Evolutionary conservation across 2,113 vertebrate genomes (phyloP), one percentile per base, ranked within the genome.

Genomic region (Scolopax mira): DNA sequence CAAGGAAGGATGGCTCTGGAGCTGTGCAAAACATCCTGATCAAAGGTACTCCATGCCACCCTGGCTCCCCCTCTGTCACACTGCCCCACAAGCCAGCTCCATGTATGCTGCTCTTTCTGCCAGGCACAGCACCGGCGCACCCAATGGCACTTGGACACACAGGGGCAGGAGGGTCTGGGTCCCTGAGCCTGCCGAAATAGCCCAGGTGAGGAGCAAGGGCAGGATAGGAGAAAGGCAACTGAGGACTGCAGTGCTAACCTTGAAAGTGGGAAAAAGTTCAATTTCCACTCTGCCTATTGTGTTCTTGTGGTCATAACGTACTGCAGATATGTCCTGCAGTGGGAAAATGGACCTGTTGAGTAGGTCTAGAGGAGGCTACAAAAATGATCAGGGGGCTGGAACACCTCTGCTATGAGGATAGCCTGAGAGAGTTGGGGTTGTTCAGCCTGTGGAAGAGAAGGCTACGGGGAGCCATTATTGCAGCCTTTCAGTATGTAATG

Each of bases 1-100:
- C 0, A 0, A 60, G 41, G 28, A 25, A 69, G 70, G 23, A 42
- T 0, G 0, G 48, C 85, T 70, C 21, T 0, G 0, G 75, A 62
- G n/a, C 18, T 22, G 17, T 9, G 48, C 30, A 19, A 18, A 71
- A 23, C 66, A 25, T 31, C 66, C 58, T 41, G 70, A 72, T 64
- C 0, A 0, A 21, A 78, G 83, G 7, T 11, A 7, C 48, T 22
- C 11, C 37, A 10, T 28, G 27, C 61, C 61, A 64, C 25, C 61
- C 37, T 30, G 61, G 18, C 27, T 46, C 9, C 39, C n/a, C 10
- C 33, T 4, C 4, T 22, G 62, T 17, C 33, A 8, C 51, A 2
- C 18, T 75, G 5, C 21, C 44, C 48, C 49, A 42, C 37, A 13
- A 31, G 25, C 11, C 75, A 90, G 31, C 37, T 39, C 71, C 64